A percentile compares a stretch with the other conserved stretches of the same genome.
Evolutionary conservation across 2,797 vertebrate species (phyloP).

Genomic region (Sphenodon punctatus): DNA sequence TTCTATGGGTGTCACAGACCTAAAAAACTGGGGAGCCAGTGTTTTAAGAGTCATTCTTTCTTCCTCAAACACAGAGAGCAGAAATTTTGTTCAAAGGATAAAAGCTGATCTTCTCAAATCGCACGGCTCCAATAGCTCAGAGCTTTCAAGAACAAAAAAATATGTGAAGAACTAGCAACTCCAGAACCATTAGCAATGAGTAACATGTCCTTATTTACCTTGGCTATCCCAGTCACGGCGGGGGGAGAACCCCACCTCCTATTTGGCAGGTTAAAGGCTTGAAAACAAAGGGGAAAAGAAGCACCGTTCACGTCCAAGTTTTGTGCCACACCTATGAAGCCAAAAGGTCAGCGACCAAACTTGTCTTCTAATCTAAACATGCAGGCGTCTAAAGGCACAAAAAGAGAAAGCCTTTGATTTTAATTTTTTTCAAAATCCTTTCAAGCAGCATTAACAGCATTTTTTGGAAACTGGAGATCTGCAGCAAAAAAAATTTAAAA

Average conservation of each 20-base stretch:
- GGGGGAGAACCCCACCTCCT: rapidly evolving
- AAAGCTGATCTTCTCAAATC: no score
- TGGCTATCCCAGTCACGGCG: rapidly evolving
- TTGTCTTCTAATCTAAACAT: not conserved
- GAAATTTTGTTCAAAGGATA: no score
- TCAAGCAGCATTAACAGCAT: not conserved
- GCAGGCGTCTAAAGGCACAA: rapidly evolving
- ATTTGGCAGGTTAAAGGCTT: rapidly evolving
- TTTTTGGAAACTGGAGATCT: rapidly evolving
- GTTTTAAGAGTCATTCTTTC: no score
- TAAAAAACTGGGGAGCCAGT: no score
- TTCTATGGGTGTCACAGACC: no score
- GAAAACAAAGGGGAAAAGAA: not conserved
- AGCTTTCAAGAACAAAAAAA: no score
- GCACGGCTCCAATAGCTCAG: no score
- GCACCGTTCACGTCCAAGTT: not conserved
- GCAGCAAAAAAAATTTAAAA: no score
- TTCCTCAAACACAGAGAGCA: no score
- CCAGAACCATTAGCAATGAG: no score
- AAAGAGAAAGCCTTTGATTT: not conserved
- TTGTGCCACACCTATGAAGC: not conserved
- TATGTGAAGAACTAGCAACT: no score
- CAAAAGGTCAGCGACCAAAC: not conserved
- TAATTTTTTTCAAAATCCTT: no score
- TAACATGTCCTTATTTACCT: not conserved